A percentile compares a stretch with the other conserved stretches of the same genome.
Evolutionary conservation across 2,113 vertebrate genomes (phyloP).

Genomic region (Scomber colias): DNA sequence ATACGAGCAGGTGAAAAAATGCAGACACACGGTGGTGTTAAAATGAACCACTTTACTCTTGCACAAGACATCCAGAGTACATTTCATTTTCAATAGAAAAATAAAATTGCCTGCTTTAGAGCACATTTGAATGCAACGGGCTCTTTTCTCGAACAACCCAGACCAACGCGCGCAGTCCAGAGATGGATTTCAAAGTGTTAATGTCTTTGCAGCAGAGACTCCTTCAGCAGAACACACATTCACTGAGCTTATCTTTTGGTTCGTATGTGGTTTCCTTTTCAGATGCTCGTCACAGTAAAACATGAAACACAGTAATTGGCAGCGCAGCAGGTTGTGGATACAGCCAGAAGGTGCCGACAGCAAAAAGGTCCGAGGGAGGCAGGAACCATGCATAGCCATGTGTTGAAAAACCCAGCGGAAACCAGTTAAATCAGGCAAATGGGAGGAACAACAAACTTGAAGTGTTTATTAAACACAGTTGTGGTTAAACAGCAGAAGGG

Average conservation of each 20-base stretch:
- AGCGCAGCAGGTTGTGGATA: slow-evolving; percentile 32
- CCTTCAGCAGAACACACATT: slow-evolving; percentile 67
- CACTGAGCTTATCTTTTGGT: slow-evolving; percentile 68
- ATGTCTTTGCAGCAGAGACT: slow-evolving; percentile 38
- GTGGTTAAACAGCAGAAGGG: slow-evolving; percentile 33
- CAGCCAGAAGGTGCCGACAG: slow-evolving; percentile 32
- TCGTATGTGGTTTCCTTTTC: slow-evolving; percentile 43
- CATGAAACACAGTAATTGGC: slow-evolving; percentile 30
- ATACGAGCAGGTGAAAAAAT: not conserved
- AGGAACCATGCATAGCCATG: slow-evolving; percentile 73
- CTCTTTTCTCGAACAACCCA: slow-evolving; percentile 57
- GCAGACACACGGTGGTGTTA: slow-evolving; percentile 62
- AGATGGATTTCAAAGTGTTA: slow-evolving; percentile 56
- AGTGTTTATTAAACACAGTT: slow-evolving; percentile 36
- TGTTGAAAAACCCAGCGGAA: slow-evolving; percentile 24
- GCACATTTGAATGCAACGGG: slow-evolving; percentile 59
- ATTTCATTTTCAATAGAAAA: slow-evolving; percentile 81
- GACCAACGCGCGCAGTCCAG: slow-evolving; percentile 52
- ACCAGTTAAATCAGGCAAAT: slow-evolving; percentile 32
- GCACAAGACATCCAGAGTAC: slow-evolving; percentile 79
- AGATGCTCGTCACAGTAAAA: slow-evolving; percentile 50
- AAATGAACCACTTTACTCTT: slow-evolving; percentile 82
- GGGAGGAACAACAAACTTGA: slow-evolving; percentile 44
- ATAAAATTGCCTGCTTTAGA: slow-evolving; percentile 80
- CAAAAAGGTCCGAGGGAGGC: slow-evolving; percentile 34